Evolutionary conservation across 2,113 vertebrate genomes (phyloP), one percentile per base, ranked within the genome.

Genomic region (Pterocles gutturalis): DNA sequence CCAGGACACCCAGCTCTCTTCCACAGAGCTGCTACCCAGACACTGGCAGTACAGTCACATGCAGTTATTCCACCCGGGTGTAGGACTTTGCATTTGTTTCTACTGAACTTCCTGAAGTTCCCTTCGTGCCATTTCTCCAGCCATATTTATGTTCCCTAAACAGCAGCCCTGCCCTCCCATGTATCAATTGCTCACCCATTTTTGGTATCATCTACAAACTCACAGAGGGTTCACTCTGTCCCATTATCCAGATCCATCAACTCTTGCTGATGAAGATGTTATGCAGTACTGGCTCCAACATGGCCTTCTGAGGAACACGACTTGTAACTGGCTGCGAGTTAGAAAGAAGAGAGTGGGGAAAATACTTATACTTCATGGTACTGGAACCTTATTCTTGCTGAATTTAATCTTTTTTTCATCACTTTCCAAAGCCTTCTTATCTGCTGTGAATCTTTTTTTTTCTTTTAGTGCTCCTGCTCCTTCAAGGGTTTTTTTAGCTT

Each of bases 151-250:
- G 1, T 34, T 71, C 18, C 29, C 5, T 26, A 51, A 53, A 79
- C 11, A 60, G 11, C 5, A 77, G 24, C 8, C 10, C 29, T 55
- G 12, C 3, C 11, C 31, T 76, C 19, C 13, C 8, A 10, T 2
- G 4, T 19, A 43, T 43, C 3, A 33, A 5, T 38, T 58, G 21
- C 6, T 82, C 13, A 5, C 1, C 11, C 12, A 36, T 0, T 57
- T 83, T 81, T 72, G 4, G 6, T 89, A 21, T 38, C 21, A 72
- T 26, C 9, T 48, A 33, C 20, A 51, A 36, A 72, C 16, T 45
- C 12, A 46, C 4, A 51, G 17, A 57, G 11, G 2, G 1, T 65
- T 88, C 78, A 9, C 15, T 58, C n/a, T 53, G 17, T 73, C 10
- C 7, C 20, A 16, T 29, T 51, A 33, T 55, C 17, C 38, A 54